Evolutionary conservation across 2,113 vertebrate genomes (phyloP), one percentile per base, ranked within the genome.

Genomic region (Climacteris rufus): DNA sequence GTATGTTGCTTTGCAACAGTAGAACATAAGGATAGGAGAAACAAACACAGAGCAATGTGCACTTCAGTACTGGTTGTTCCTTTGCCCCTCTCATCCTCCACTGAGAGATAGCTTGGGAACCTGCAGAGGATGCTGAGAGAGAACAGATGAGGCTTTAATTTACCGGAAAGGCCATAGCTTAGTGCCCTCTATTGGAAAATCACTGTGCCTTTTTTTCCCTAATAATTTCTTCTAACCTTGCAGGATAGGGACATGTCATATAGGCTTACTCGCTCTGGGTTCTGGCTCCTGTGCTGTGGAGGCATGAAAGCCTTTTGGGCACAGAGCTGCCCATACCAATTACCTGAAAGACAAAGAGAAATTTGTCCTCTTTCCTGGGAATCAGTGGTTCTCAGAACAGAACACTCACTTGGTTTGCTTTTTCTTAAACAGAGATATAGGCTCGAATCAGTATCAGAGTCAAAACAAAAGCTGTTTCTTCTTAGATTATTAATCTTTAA

Each of bases 401-500:
- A 83, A 80, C 24, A 11, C 23, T 56, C 3, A 1, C 35, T 96
- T 83, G 56, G 16, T 88, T 96, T 93, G 35, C 71, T 96, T 89
- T 86, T 91, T 64, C 71, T 83, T 94, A 53, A 89, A 91, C 37
- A 91, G 47, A 56, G 28, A 45, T 86, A 47, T 52, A 86, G 44
- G 21, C 64, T 92, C 79, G 61, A 94, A 84, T 84, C 31, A 23
- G 35, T 75, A 66, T 81, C 75, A 81, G 52, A 75, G 52, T 57
- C 56, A 89, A 96, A 96, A 75, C 60, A 96, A 89, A 96, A 91
- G 56, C 76, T 93, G 57, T 96, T 93, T 95, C 64, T 61, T 87
- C 56, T 90, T 77, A 78, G 64, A 72, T 89, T 84, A 93, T 93
- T 93, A 94, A 93, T 92, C 85, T 96, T 94, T 89, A 92, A 75